A percentile compares a stretch with the other conserved stretches of the same genome.
Evolutionary conservation across 2,113 vertebrate genomes (phyloP).

Genomic region (Donacobius atricapilla): DNA sequence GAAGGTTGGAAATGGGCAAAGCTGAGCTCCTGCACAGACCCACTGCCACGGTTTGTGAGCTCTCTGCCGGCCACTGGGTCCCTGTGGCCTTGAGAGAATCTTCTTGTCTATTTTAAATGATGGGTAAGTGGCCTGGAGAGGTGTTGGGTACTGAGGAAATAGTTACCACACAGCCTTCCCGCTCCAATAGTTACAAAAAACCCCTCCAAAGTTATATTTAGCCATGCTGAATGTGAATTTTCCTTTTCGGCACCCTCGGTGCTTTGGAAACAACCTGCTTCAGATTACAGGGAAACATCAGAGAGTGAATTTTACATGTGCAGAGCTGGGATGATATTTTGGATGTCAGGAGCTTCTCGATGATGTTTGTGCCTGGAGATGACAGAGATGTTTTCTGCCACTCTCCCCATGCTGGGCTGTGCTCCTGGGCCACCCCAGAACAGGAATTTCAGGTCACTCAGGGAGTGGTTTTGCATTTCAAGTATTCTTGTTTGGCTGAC

Average conservation of each 20-base stretch:
- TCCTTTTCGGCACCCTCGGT: conserved; percentile 65
- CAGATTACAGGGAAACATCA: conserved; percentile 29
- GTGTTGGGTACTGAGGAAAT: not conserved
- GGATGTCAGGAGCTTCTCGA: not conserved
- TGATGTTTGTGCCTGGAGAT: not conserved
- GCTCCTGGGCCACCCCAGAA: not conserved
- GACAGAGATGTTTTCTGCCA: not conserved
- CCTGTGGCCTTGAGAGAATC: not conserved
- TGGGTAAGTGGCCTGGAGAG: not conserved
- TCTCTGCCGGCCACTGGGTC: not conserved
- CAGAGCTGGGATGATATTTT: not conserved
- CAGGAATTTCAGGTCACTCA: conserved; percentile 30
- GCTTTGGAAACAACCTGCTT: conserved; percentile 71
- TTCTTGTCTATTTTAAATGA: fast-evolving
- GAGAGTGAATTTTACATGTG: conserved; percentile 14
- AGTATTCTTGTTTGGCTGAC: not conserved
- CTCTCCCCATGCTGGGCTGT: not conserved
- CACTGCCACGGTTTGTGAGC: fast-evolving
- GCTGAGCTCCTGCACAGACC: not conserved
- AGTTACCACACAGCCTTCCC: not conserved
- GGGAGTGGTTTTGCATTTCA: not conserved
- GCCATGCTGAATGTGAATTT: not conserved
- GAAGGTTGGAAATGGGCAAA: not conserved
- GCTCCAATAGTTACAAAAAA: not conserved
- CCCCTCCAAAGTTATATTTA: not conserved